Evolutionary conservation across 2,113 vertebrate genomes (phyloP), one percentile per base, ranked within the genome.

Genomic region (Nipponia nippon): DNA sequence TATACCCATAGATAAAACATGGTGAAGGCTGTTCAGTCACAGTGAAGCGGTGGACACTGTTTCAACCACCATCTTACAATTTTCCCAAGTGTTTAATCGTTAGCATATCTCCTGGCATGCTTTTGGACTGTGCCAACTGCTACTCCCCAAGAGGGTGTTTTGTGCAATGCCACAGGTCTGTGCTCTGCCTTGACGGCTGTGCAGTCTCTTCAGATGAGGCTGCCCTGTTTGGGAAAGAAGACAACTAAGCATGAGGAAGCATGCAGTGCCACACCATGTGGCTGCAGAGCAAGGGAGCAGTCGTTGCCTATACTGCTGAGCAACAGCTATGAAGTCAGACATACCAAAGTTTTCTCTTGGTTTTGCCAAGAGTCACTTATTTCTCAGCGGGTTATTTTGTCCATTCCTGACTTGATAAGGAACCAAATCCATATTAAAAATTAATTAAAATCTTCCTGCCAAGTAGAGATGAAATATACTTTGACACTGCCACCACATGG

Each of bases 401-500:
- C 47, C 21, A 29, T 83, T 89, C 32, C 38, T 76, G 25, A 72
- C 76, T 2, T 84, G 17, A 42, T 34, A 79, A 56, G 18, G n/a
- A 83, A 61, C 17, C 19, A 83, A 93, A 79, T n/a, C 7, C 25
- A 52, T 56, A 82, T 82, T 85, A 52, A 75, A 70, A 69, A 71
- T 13, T 9, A 87, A 85, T 72, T 89, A 56, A 75, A 81, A 52
- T 75, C 36, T 88, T 90, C 38, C 42, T 87, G 15, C 15, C 16
- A 92, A 72, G 27, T 42, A 30, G 56, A 89, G 44, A 69, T 19
- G 22, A 95, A 95, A 83, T 61, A 69, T 42, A 94, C 53, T 80
- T 95, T 96, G 87, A 89, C 61, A 83, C 44, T 93, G 81, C 70
- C 87, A 92, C 66, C 78, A 65, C 29, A 87, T 73, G 70, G 84